A percentile compares a stretch with the other conserved stretches of the same genome.
These are phyloP conservation scores for Listronotus oregonensis DNA, from an alignment of 1,140 invertebrate species.

Conservation along the genomic window DNA sequence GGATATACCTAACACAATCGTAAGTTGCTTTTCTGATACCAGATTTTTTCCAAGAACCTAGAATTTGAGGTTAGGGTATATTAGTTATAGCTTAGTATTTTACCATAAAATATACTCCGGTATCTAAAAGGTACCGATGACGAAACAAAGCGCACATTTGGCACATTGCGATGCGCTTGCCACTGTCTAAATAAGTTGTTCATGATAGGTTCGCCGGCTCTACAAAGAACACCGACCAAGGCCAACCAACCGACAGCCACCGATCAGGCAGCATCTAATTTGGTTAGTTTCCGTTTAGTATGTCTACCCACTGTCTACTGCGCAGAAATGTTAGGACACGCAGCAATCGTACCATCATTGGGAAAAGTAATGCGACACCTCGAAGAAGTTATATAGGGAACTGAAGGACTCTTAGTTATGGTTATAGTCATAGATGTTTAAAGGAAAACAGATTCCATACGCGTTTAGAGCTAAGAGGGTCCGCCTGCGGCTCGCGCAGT, in stretches of 20 bases:
- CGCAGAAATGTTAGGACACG: slow-evolving; percentile 9
- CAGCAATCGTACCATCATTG: neutral
- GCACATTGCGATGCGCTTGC: slow-evolving; percentile 52
- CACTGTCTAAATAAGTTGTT: slow-evolving; percentile 56
- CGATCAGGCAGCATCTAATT: slow-evolving; percentile 35
- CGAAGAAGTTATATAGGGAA: too few relatives aligned
- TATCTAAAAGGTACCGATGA: neutral
- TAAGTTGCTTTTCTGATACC: too few relatives aligned
- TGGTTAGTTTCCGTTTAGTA: slow-evolving; percentile 38
- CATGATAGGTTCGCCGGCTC: slow-evolving; percentile 55
- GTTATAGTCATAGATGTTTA: too few relatives aligned
- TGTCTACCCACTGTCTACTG: neutral
- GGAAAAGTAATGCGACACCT: too few relatives aligned
- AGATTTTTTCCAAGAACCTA: too few relatives aligned
- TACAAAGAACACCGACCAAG: slow-evolving; percentile 55
- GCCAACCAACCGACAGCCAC: slow-evolving; percentile 43
- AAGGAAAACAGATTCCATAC: too few relatives aligned
- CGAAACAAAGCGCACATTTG: slow-evolving; percentile 37
- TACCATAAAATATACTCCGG: too few relatives aligned
- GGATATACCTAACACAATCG: neutral
- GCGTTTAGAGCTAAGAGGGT: too few relatives aligned
- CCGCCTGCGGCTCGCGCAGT: too few relatives aligned
- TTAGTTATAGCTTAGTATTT: neutral
- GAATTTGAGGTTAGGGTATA: slow-evolving; percentile 15
- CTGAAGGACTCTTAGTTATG: too few relatives aligned